A percentile compares a stretch with the other conserved stretches of the same genome.
phyloP scores from a whole-genome alignment of 2,113 vertebrate genomes.

The Chloebia gouldiae region DNA sequence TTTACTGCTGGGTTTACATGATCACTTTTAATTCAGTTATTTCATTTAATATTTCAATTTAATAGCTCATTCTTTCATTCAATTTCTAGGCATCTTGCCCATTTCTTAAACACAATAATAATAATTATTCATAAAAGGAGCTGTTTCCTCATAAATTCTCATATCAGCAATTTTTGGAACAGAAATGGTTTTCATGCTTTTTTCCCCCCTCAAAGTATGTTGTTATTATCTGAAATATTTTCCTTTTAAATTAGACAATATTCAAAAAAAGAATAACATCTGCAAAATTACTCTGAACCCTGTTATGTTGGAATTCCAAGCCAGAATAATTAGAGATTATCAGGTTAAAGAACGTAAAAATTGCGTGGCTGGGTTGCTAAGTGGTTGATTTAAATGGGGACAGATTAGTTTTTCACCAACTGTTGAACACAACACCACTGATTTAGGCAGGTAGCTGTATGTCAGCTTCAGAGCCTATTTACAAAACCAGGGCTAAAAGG shows the following conservation, averaged over 20 bases:
- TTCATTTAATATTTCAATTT: conserved; percentile 75
- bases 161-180: conserved; percentile 66
- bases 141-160: conserved; percentile 54
- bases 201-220: background rate
- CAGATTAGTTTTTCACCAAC: background rate
- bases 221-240: conserved; percentile 31
- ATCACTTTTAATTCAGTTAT: conserved; percentile 72
- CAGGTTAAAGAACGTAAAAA: conserved; percentile 7
- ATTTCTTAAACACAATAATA: conserved; percentile 67
- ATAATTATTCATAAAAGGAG: conserved; percentile 70
- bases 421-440: background rate
- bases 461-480: background rate
- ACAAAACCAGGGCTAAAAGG: background rate
- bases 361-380: background rate
- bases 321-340: conserved; percentile 15
- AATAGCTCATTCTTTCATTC: conserved; percentile 68
- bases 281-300: background rate
- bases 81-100: conserved; percentile 70
- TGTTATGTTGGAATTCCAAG: background rate
- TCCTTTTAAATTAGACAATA: conserved; percentile 41
- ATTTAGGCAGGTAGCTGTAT: background rate
- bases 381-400: background rate
- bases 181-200: conserved; percentile 31
- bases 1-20: conserved; percentile 53
- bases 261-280: conserved; percentile 7